Base-by-base conservation (phyloP, 2,113 vertebrate genomes). In the Anhinga rufa region DNA sequence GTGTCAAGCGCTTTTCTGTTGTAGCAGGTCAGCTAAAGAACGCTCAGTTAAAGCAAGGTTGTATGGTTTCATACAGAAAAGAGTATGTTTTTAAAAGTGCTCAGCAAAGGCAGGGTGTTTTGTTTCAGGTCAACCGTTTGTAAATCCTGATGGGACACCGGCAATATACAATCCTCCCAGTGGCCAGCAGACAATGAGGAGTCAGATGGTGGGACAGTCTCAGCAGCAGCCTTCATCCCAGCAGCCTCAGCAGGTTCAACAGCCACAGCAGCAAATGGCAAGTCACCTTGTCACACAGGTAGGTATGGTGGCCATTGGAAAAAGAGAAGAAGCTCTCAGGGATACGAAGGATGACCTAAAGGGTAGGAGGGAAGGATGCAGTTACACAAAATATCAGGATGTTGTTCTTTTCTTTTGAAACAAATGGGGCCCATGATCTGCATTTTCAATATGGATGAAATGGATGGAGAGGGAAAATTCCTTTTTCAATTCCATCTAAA, bases 121-220 rank as follows among this genome's bases (percentile, higher is more conserved):
- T 82, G 1, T 98, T 98, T 90, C 93, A 99, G 99, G 99, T 79
- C 99, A 99, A 94, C 99, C 99, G 2, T 99, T 99, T 96, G 98
- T 99, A 91, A 99, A 99, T 96, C 99, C 99, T 9, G 99, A 99
- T 44, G 99, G 99, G 42, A 99, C 98, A 1, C 99, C 99, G 14
- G 99, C 99, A 76, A 98, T 99, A 95, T 99, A 99, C 98, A 99
- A 99, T 90, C 99, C 99, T 48, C 99, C 99, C 8, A 97, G 97
- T 31, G 97, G 96, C 61, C 99, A 99, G 95, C 99, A 99, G 94
- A 96, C 98, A 2, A 97, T 99, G 97, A 98, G 97, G 68, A 98
- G 97, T 85, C 95, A 98, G 69, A 92, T 98, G 58, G 96, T 98
- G 85, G 98, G 98, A 31, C 98, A 98, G 76, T 81, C 98, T 75